Evolutionary conservation across 1,140 invertebrate species (phyloP), one percentile per base, ranked within the genome.

Genomic region (Antheraea pernyi): DNA sequence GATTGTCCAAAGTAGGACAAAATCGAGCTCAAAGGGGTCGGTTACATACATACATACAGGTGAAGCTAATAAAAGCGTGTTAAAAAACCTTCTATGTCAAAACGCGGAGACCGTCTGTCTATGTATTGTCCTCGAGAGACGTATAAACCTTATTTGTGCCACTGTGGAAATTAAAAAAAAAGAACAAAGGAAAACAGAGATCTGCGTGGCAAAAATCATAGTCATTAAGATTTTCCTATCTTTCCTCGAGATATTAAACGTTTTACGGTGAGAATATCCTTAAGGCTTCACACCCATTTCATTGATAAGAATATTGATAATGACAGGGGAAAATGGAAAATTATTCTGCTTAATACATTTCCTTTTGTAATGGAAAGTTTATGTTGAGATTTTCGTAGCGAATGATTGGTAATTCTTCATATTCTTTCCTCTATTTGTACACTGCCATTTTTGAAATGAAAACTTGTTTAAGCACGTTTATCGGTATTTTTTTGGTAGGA

Each of bases 161-260:
- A 13, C 37, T n/a, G 61, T 63, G 61, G 61, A 63, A 63, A 63
- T 63, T 63, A 63, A 63, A 53, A 16, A 13, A 13, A 63, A 63
- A n/a, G 30, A 63, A 63, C 61, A 63, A 63, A 63, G 61, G 61
- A 22, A 63, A 37, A 13, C 30, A 53, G 11, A 53, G 13, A 53
- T 53, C 46, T 11, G 61, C 30, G 61, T 37, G 22, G 16, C n/a
- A 61, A 36, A 63, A 37, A 37, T 37, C 61, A 37, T 36, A 11
- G 30, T n/a, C 30, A 37, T 37, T 63, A 63, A 30, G 37, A 61
- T 63, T 63, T 36, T 63, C 30, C 13, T 63, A 37, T 53, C 46
- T 53, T 53, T 42, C 7, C 13, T 53, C 16, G 11, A 53, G 5
- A 42, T 42, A 42, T 13, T 13, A 53, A 53, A 53, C 46, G 46